A percentile compares a stretch with the other conserved stretches of the same genome.
Evolutionary conservation across 2,888 invertebrate species (phyloP).

Genomic region (Macropis europaea): DNA sequence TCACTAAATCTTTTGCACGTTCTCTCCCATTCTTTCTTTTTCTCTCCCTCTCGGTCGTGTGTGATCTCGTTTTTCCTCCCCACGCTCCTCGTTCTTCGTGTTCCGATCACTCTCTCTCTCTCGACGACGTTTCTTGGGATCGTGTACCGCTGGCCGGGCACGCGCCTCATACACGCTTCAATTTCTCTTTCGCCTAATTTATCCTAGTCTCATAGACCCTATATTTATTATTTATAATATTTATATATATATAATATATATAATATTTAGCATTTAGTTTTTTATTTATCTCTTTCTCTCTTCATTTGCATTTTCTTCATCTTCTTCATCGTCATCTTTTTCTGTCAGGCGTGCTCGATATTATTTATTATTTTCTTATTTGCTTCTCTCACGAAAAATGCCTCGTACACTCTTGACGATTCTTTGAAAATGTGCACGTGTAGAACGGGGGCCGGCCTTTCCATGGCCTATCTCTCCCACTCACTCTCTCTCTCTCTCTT

Average conservation of each 20-base stretch:
- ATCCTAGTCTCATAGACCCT: conserved; percentile 79
- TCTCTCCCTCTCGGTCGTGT: conserved; percentile 7
- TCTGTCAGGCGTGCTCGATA: conserved; percentile 41
- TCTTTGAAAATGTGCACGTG: conserved; percentile 56
- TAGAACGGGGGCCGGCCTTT: conserved; percentile 15
- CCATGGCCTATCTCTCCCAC: conserved; percentile 6
- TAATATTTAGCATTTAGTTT: conserved; percentile 79
- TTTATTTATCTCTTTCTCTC: conserved; percentile 71
- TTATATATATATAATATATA: conserved; percentile 76
- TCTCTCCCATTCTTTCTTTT: conserved; percentile 12
- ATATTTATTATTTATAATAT: conserved; percentile 80
- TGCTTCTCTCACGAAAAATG: conserved; percentile 44
- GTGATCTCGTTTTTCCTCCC: conserved; percentile 13
- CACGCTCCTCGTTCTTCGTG: background rate
- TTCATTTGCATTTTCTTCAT: conserved; percentile 37
- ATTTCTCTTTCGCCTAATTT: conserved; percentile 73
- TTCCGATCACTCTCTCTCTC: conserved; percentile 9
- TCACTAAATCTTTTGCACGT: conserved; percentile 33
- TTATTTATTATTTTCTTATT: conserved; percentile 3
- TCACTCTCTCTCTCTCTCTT: conserved; percentile 18
- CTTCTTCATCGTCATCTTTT: background rate
- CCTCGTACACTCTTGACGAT: conserved; percentile 64
- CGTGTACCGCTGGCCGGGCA: conserved; percentile 43
- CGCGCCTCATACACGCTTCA: conserved; percentile 52
- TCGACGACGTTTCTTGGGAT: conserved; percentile 37